These are phyloP conservation scores for Drosophila kepulauana DNA, from an alignment of 1,140 invertebrate genomes.

Conservation along the genomic window DNA sequence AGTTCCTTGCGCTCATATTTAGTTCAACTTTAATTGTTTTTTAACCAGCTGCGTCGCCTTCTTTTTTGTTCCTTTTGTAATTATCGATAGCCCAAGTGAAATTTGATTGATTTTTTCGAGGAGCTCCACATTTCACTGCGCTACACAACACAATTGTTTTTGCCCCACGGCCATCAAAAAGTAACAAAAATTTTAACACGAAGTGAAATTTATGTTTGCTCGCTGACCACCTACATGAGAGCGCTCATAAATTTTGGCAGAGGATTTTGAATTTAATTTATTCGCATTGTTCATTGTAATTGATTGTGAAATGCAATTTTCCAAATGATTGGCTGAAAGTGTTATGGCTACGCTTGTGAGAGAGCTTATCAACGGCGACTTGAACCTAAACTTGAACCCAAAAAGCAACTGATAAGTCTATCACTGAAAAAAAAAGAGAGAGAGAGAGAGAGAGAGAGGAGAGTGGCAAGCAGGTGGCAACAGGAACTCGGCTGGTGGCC, in stretches of 20 bases:
- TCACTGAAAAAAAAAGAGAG: too few relatives aligned
- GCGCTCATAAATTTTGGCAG: conserved; percentile 33
- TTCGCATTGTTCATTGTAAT: conserved; percentile 1
- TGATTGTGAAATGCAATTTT: conserved; percentile 33
- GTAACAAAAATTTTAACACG: conserved; percentile 30
- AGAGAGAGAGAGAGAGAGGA: background rate
- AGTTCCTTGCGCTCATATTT: conserved; percentile 52
- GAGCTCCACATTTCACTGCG: background rate
- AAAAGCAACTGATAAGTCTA: conserved; percentile 18
- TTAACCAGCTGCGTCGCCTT: conserved; percentile 61
- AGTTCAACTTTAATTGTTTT: conserved; percentile 82
- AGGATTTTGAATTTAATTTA: background rate
- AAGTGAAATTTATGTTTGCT: conserved; percentile 45
- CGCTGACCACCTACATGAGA: conserved; percentile 54
- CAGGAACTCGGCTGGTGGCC: conserved; percentile 16
- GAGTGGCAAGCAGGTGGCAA: conserved; percentile 1
- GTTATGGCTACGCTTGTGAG: conserved; percentile 8
- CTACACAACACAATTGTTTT: background rate
- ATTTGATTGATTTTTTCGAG: conserved; percentile 74
- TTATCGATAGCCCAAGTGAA: conserved; percentile 65
- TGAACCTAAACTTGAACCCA: conserved; percentile 1
- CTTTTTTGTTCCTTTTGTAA: conserved; percentile 41
- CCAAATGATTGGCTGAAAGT: conserved; percentile 7
- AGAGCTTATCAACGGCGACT: conserved; percentile 17
- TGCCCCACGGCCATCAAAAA: conserved; percentile 29